A percentile compares a stretch with the other conserved stretches of the same genome.
phyloP scores from a whole-genome alignment of 35 echinoderm and acorn worm species.

The Amphiura filiformis region DNA sequence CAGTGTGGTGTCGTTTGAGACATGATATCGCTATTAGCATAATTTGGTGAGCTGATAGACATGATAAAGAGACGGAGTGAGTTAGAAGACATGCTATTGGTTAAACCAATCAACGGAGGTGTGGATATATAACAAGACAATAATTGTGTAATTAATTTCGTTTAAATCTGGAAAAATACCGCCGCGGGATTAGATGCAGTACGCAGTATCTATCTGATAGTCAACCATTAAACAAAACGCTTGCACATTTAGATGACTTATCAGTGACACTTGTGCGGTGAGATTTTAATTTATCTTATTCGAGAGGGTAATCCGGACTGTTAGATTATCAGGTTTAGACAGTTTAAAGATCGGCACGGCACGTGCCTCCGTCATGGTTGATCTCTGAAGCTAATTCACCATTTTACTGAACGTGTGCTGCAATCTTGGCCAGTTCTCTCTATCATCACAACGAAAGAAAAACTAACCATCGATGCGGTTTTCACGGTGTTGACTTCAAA shows the following conservation, averaged over 20 bases:
- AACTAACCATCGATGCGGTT: neutral
- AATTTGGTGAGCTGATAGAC: too few relatives aligned
- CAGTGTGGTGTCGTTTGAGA: too few relatives aligned
- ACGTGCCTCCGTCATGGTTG: neutral
- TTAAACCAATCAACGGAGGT: neutral
- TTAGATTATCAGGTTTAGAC: neutral
- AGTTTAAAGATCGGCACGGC: neutral
- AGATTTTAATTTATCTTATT: too few relatives aligned
- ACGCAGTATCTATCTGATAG: too few relatives aligned
- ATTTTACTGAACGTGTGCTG: neutral
- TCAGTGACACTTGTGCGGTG: neutral
- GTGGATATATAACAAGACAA: neutral
- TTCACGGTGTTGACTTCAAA: neutral
- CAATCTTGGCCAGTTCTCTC: neutral
- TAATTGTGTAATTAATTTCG: too few relatives aligned
- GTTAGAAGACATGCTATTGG: too few relatives aligned
- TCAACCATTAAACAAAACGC: neutral
- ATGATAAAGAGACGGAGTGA: too few relatives aligned
- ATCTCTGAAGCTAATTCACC: neutral
- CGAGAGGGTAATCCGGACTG: too few relatives aligned
- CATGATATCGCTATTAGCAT: too few relatives aligned
- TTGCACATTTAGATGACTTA: neutral
- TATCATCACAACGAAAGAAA: neutral
- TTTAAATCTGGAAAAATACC: too few relatives aligned
- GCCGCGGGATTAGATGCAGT: too few relatives aligned